Evolutionary conservation across 2,888 invertebrate species (phyloP).

Genomic region (Nebria salina): DNA sequence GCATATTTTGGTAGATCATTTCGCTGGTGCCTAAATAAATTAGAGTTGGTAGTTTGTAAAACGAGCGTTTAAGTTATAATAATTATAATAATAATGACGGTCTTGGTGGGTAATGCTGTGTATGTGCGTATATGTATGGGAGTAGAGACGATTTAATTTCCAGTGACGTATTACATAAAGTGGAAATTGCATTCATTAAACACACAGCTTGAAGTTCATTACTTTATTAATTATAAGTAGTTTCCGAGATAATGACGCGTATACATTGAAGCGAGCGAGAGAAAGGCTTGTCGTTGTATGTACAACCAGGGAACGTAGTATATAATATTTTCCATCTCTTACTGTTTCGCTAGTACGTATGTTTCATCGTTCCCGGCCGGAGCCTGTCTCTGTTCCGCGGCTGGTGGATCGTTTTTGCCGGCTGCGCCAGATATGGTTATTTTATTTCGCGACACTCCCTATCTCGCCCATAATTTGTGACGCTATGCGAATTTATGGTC

Average conservation of each 20-base stretch:
- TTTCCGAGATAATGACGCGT: conserved; percentile 45
- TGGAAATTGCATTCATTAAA: conserved; percentile 47
- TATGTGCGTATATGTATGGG: background rate
- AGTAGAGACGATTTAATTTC: conserved; percentile 42
- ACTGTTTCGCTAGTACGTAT: background rate
- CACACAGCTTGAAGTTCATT: conserved; percentile 43
- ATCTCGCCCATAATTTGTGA: conserved; percentile 64
- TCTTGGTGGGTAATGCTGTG: background rate
- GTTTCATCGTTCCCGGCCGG: background rate
- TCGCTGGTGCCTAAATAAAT: conserved; percentile 25
- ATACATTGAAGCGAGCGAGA: conserved; percentile 24
- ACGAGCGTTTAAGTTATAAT: conserved; percentile 35
- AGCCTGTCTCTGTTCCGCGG: conserved; percentile 3
- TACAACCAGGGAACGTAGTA: no score
- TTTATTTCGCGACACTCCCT: conserved; percentile 64
- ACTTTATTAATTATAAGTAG: conserved; percentile 47
- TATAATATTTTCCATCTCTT: conserved; percentile 30
- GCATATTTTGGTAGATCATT: background rate
- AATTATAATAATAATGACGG: conserved; percentile 6
- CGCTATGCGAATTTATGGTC: conserved; percentile 64
- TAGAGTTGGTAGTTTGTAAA: conserved; percentile 33
- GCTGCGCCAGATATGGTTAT: conserved; percentile 62
- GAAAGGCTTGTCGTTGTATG: background rate
- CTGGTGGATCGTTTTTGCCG: conserved; percentile 20
- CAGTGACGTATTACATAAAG: conserved; percentile 46